Conservation (phyloP, 2,797 vertebrate species). For the Poecilia gillii region DNA sequence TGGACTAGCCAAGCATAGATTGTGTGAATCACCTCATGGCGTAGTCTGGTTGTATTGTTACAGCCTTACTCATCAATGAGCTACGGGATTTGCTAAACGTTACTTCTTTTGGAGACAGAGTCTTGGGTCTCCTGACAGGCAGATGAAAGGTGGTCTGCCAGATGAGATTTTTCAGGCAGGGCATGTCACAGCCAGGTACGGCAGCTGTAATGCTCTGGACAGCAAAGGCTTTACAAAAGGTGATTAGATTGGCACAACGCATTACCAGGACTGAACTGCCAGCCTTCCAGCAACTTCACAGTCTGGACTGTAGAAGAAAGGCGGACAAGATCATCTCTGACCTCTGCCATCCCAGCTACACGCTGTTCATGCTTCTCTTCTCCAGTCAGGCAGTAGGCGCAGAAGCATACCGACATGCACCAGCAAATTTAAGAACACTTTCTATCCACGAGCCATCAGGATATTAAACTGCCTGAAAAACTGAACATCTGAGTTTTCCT, state of each 20-base stretch:
- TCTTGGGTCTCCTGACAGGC: neutral
- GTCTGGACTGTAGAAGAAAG: conserved; percentile 4
- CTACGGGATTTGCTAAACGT: neutral
- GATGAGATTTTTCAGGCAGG: neutral
- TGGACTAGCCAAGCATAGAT: neutral
- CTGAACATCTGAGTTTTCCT: neutral
- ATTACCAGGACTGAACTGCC: conserved; percentile 5
- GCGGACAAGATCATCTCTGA: conserved; percentile 8
- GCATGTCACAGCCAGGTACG: neutral
- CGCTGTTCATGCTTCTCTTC: conserved; percentile 1
- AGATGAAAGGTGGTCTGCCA: conserved; percentile 2
- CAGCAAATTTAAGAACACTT: neutral
- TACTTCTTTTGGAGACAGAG: neutral
- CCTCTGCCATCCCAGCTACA: neutral
- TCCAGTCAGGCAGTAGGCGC: neutral
- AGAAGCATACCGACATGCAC: conserved; percentile 3
- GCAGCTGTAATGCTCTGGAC: neutral
- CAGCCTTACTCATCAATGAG: neutral
- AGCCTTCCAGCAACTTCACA: neutral
- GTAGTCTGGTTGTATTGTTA: neutral
- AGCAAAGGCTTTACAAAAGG: neutral
- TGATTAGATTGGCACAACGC: neutral
- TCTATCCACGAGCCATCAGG: neutral
- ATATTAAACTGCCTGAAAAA: neutral
- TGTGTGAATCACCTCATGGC: neutral